phyloP scores from a whole-genome alignment of 2,113 vertebrate genomes.

The Mesoclemmys tuberculata region DNA sequence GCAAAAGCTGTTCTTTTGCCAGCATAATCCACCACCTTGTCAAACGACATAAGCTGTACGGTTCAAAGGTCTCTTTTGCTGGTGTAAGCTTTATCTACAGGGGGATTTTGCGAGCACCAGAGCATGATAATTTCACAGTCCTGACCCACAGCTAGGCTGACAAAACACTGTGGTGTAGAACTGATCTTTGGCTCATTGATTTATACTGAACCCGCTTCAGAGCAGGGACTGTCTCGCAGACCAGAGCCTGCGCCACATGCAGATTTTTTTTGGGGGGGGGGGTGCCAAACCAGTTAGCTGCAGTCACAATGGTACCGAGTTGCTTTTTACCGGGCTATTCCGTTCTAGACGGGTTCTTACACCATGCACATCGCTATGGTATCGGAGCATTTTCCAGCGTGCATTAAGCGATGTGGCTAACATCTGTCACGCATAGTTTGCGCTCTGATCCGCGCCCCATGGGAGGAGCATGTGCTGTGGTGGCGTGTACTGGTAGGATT shows the following conservation, averaged over 20 bases:
- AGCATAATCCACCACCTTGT: background rate
- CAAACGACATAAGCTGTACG: background rate
- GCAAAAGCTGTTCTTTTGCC: background rate
- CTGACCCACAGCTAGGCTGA: fast-evolving
- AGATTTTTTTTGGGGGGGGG: background rate
- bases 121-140: fast-evolving
- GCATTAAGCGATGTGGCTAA: background rate
- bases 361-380: too few relatives aligned
- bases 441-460: background rate
- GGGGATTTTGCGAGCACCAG: fast-evolving
- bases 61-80: background rate
- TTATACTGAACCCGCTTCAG: background rate
- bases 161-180: fast-evolving
- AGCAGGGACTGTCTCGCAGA: background rate
- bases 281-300: too few relatives aligned
- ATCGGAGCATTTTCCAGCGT: background rate
- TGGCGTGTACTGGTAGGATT: background rate
- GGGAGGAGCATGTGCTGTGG: background rate
- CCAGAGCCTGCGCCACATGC: background rate
- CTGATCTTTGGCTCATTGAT: background rate
- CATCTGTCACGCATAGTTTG: background rate
- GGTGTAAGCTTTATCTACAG: background rate
- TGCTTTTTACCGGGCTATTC: too few relatives aligned
- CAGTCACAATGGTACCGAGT: too few relatives aligned
- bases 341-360: too few relatives aligned